These are phyloP conservation scores for Rosalia funebris DNA, from an alignment of 2,888 invertebrate genomes.

Conservation along the genomic window DNA sequence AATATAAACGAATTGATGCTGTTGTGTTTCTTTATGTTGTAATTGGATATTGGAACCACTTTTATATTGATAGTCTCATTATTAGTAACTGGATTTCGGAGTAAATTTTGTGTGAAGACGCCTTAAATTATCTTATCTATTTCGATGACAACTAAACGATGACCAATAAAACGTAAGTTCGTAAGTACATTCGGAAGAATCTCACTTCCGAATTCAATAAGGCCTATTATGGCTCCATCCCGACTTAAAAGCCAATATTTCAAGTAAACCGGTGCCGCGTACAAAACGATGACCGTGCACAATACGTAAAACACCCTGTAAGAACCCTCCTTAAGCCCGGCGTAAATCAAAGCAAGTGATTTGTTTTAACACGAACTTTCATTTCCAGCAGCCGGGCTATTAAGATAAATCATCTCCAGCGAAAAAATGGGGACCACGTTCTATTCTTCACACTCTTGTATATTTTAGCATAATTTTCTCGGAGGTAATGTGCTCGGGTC, in stretches of 20 bases:
- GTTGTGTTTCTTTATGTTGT: no score
- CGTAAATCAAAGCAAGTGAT: slow-evolving; percentile 42
- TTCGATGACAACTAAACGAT: no score
- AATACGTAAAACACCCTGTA: slow-evolving; percentile 35
- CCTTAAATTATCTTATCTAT: no score
- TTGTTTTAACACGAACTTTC: slow-evolving; percentile 43
- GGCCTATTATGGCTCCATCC: not conserved
- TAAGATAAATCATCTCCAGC: slow-evolving; percentile 36
- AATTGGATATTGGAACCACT: no score
- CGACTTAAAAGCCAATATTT: slow-evolving; percentile 32
- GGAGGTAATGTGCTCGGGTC: slow-evolving; percentile 29
- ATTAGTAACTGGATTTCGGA: no score
- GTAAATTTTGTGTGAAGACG: no score
- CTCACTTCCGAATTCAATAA: not conserved
- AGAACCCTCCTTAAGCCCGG: slow-evolving; percentile 6
- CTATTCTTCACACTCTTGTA: slow-evolving; percentile 40
- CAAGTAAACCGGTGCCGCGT: slow-evolving; percentile 20
- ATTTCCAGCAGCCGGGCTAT: slow-evolving; percentile 40
- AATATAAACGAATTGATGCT: no score
- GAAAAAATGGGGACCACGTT: slow-evolving; percentile 25
- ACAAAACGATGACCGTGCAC: slow-evolving; percentile 39
- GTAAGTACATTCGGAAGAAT: no score
- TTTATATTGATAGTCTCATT: no score
- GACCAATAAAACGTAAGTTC: no score
- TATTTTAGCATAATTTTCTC: slow-evolving; percentile 45